phyloP scores from a whole-genome alignment of 2,888 invertebrate species.

The Pycnomerus fuliginosus region DNA sequence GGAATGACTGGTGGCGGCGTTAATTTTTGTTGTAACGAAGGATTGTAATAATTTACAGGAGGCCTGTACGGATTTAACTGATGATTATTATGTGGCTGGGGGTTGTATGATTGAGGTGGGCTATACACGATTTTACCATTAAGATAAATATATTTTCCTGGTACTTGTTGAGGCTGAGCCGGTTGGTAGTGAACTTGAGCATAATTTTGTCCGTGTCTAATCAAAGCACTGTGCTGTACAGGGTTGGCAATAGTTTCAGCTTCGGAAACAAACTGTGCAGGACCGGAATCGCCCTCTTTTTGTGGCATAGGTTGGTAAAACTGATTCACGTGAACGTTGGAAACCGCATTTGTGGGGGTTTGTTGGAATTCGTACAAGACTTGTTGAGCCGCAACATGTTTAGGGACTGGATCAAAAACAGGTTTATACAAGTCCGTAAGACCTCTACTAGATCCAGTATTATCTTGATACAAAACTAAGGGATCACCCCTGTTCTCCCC shows the following conservation, averaged over 20 bases:
- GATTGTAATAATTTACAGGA: slow-evolving; percentile 8
- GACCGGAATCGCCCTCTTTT: not conserved
- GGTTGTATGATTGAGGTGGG: slow-evolving; percentile 12
- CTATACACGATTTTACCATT: slow-evolving; percentile 38
- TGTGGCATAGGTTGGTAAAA: slow-evolving; percentile 15
- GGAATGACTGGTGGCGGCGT: slow-evolving; percentile 24
- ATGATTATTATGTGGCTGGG: slow-evolving; percentile 23
- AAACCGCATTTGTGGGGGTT: slow-evolving; percentile 42
- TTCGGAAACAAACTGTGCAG: not conserved
- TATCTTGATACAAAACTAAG: slow-evolving; percentile 30
- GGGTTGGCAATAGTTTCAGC: slow-evolving; percentile 32
- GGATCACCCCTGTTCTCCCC: slow-evolving; percentile 33
- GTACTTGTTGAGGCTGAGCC: slow-evolving; percentile 28
- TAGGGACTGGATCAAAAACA: slow-evolving; percentile 23
- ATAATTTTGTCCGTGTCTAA: slow-evolving; percentile 35
- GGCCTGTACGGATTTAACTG: slow-evolving; percentile 23
- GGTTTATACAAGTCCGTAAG: slow-evolving; percentile 11
- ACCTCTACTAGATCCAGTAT: slow-evolving; percentile 12
- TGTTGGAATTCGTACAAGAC: slow-evolving; percentile 45
- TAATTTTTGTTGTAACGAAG: slow-evolving; percentile 13
- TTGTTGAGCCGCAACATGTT: slow-evolving; percentile 44
- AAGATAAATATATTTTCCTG: slow-evolving; percentile 38
- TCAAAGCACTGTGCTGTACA: slow-evolving; percentile 36
- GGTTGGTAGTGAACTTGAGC: slow-evolving; percentile 32
- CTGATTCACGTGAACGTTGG: slow-evolving; percentile 43